A percentile compares a stretch with the other conserved stretches of the same genome.
phyloP scores from a whole-genome alignment of 2,113 vertebrate species.

The Dolichallabes microphthalmus region DNA sequence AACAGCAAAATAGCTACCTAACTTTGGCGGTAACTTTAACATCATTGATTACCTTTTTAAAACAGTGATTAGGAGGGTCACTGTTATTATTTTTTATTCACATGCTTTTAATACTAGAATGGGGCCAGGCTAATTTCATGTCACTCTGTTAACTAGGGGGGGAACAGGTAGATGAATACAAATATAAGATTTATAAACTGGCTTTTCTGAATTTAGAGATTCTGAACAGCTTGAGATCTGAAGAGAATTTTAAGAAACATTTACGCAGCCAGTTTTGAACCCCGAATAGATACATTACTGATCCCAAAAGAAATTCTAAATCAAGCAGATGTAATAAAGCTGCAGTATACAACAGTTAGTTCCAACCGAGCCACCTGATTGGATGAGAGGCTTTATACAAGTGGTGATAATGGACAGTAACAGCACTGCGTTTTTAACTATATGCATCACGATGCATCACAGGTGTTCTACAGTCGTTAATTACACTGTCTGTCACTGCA shows the following conservation, averaged over 20 bases:
- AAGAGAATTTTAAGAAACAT: neutral
- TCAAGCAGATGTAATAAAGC: too few species aligned
- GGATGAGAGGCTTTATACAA: too few species aligned
- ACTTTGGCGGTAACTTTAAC: neutral
- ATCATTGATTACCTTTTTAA: neutral
- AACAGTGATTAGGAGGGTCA: neutral
- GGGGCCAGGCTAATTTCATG: neutral
- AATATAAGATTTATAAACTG: neutral
- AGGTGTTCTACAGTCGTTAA: too few species aligned
- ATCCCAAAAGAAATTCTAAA: too few species aligned
- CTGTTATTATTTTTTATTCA: neutral
- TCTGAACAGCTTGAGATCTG: neutral
- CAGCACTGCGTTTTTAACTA: too few species aligned
- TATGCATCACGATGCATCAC: too few species aligned
- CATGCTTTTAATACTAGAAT: neutral
- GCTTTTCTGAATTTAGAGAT: neutral
- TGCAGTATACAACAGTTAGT: too few species aligned
- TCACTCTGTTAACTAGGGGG: neutral
- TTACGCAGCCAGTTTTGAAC: neutral
- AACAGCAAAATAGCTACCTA: neutral
- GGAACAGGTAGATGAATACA: neutral
- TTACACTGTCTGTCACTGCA: too few species aligned
- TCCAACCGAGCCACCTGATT: too few species aligned
- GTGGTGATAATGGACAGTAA: too few species aligned
- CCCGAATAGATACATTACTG: too few species aligned